Base-by-base conservation (phyloP, 2,797 vertebrate genomes). In the Tragopan temminckii region DNA sequence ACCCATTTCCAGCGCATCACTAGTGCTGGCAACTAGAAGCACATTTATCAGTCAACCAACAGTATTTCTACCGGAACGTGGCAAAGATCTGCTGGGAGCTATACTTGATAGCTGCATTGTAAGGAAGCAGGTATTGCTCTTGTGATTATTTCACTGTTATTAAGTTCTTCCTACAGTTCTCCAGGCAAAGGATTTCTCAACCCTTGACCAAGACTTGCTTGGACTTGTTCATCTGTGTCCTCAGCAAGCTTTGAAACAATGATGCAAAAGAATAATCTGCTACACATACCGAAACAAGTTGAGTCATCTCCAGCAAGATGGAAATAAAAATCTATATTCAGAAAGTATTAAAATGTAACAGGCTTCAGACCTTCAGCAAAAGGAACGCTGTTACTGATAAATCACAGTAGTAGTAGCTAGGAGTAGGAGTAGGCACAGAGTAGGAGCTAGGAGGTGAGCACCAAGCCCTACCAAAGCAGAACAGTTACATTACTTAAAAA, bases 21-120 rank as follows among this genome's bases (percentile, higher is more conserved):
- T 40, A n/a, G n/a, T 23, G 13, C 1, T 46, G 77, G 63, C 35
- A 83, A 29, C 9, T 45, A 35, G 33, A 42, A 74, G 16, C 24
- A 38, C 2, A 1, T 25, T 6, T 29, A 27, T 50, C 71, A 40
- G 57, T 14, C 58, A 79, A n/a, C 9, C 29, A 43, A 18, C 7
- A 50, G 42, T 3, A 67, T 4, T 46, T 68, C 29, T 31, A 9
- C 31, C 8, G 33, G n/a, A 40, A 48, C 11, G 9, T 3, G 8
- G n/a, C 17, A 58, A 10, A 55, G 52, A 48, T 48, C 36, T 40
- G 45, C 85, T 55, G 55, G 29, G 38, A 85, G 25, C 29, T 46
- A 3, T 0, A 67, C 1, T 12, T 19, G 11, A 55, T 31, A n/a
- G 53, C 53, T 6, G 16, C 11, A 12, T 5, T 64, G 35, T 23